A percentile compares a stretch with the other conserved stretches of the same genome.
Conservation (phyloP, 2,888 invertebrate species). For the Drosophila colorata region DNA sequence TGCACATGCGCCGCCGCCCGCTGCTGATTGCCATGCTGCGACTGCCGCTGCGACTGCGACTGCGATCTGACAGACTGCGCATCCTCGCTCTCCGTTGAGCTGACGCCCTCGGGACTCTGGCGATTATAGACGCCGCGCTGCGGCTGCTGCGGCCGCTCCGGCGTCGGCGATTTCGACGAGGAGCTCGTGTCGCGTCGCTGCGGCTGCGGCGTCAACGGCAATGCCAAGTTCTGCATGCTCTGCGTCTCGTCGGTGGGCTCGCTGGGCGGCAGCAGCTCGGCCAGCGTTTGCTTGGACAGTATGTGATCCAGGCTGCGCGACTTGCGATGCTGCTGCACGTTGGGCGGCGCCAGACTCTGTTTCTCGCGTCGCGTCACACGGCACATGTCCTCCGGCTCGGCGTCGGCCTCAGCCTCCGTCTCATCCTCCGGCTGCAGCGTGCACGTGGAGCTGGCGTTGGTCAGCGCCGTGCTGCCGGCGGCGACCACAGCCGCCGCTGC, state of each 20-base stretch:
- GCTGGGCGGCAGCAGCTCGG: slow-evolving; percentile 70
- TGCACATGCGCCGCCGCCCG: slow-evolving; percentile 80
- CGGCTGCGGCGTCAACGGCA: slow-evolving; percentile 75
- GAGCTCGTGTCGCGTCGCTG: slow-evolving; percentile 62
- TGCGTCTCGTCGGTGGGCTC: slow-evolving; percentile 83
- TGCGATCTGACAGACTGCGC: slow-evolving; percentile 59
- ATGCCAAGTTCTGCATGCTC: slow-evolving; percentile 84
- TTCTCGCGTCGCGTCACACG: slow-evolving; percentile 81
- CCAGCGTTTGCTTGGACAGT: slow-evolving; percentile 86
- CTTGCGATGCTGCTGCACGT: slow-evolving; percentile 85
- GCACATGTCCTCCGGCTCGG: slow-evolving; percentile 6
- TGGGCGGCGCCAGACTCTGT: slow-evolving; percentile 59
- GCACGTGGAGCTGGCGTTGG: slow-evolving; percentile 81
- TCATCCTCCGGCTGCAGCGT: slow-evolving; percentile 78
- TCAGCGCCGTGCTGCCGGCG: slow-evolving; percentile 80
- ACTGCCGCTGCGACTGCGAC: slow-evolving; percentile 7
- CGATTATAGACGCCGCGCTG: slow-evolving; percentile 61
- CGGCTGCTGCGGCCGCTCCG: slow-evolving; percentile 61
- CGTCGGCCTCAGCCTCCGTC: not conserved
- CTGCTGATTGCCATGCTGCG: slow-evolving; percentile 69
- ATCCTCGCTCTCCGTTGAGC: slow-evolving; percentile 85
- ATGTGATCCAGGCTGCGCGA: slow-evolving; percentile 89
- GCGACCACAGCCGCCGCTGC: slow-evolving; percentile 80
- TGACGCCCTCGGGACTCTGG: slow-evolving; percentile 85
- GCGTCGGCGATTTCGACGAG: slow-evolving; percentile 82